phyloP scores from a whole-genome alignment of 2,888 invertebrate genomes.

The Catocala sponsa region DNA sequence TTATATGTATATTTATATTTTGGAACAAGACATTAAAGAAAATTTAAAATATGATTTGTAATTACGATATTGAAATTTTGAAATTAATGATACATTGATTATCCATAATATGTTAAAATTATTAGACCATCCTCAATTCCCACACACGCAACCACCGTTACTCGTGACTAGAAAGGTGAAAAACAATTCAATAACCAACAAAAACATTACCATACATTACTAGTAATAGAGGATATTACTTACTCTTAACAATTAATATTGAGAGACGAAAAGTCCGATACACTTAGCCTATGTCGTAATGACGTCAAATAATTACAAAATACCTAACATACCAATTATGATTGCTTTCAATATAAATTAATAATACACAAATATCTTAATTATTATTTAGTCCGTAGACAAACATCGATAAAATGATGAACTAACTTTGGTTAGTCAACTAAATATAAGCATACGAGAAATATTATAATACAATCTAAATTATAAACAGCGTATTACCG shows the following conservation, averaged over 20 bases:
- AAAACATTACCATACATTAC: slow-evolving; percentile 68
- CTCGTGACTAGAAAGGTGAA: slow-evolving; percentile 84
- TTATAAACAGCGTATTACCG: slow-evolving; percentile 27
- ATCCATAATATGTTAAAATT: too few species aligned
- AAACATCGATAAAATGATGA: slow-evolving; percentile 35
- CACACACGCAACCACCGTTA: slow-evolving; percentile 72
- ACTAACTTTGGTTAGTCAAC: slow-evolving; percentile 42
- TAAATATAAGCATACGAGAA: slow-evolving; percentile 39
- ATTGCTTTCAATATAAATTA: slow-evolving; percentile 53
- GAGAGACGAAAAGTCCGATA: slow-evolving; percentile 60
- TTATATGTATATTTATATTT: too few species aligned
- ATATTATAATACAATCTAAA: slow-evolving; percentile 30
- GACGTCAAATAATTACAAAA: slow-evolving; percentile 55
- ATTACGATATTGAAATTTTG: background rate
- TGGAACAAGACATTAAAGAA: too few species aligned
- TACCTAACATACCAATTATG: slow-evolving; percentile 45
- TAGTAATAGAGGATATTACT: slow-evolving; percentile 74
- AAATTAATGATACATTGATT: background rate
- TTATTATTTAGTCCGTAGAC: slow-evolving; percentile 25
- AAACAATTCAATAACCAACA: slow-evolving; percentile 72
- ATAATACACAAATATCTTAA: slow-evolving; percentile 38
- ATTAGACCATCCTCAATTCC: slow-evolving; percentile 55
- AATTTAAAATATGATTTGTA: background rate
- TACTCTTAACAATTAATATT: slow-evolving; percentile 60
- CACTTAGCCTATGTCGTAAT: slow-evolving; percentile 64